Evolutionary conservation across 2,797 vertebrate species (phyloP).

Genomic region (Sebastiscus albofasciatus): DNA sequence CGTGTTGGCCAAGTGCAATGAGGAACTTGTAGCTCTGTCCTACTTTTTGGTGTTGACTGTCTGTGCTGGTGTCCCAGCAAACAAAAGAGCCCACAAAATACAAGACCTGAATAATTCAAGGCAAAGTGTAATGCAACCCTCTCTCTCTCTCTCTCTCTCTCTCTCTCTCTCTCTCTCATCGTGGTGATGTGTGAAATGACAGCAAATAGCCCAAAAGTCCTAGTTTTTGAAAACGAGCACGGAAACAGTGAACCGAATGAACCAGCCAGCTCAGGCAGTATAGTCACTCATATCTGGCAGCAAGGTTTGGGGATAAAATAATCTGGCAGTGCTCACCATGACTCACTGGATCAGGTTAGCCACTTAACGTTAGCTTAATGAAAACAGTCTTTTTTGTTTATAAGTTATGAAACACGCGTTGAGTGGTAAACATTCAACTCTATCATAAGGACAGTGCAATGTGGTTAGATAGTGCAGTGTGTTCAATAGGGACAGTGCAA

Average conservation of each 20-base stretch:
- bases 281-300: constrained; percentile 3
- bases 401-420: neutral
- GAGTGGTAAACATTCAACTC: constrained; percentile 10
- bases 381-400: neutral
- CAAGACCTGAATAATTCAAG: constrained; percentile 84
- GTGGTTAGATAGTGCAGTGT: too few species aligned
- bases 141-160: constrained; percentile 47
- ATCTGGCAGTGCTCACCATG: neutral
- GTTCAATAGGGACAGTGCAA: too few species aligned
- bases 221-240: constrained; percentile 34
- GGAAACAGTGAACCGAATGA: constrained; percentile 14
- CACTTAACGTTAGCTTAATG: neutral
- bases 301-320: neutral
- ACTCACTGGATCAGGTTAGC: neutral
- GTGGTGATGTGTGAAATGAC: constrained; percentile 53
- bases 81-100: constrained; percentile 81
- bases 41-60: constrained; percentile 66
- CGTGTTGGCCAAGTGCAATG: constrained; percentile 2
- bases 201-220: constrained; percentile 35
- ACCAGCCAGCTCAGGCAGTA: neutral
- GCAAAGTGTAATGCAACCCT: constrained; percentile 71
- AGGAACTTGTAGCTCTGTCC: constrained; percentile 61
- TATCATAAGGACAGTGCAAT: too few species aligned
- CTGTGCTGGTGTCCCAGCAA: constrained; percentile 61
- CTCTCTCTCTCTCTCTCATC: constrained; percentile 38